A percentile compares a stretch with the other conserved stretches of the same genome.
These are phyloP conservation scores for Nesoenas mayeri DNA, from an alignment of 2,113 vertebrate genomes.

Conservation along the genomic window DNA sequence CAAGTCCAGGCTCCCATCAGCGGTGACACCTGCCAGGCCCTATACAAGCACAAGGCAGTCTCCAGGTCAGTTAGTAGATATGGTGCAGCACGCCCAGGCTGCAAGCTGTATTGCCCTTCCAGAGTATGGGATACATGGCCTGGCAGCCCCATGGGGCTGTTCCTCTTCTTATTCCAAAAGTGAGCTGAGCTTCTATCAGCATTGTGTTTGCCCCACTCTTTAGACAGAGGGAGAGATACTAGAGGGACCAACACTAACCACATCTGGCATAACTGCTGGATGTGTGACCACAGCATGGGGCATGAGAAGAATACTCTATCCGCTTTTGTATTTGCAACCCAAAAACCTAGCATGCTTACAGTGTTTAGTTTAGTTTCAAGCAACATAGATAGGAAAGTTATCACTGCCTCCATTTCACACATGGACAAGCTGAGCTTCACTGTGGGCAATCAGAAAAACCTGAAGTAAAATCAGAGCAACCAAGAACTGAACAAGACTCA, in stretches of 20 bases:
- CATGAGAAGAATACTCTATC: background rate
- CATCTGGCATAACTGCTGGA: background rate
- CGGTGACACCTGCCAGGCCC: background rate
- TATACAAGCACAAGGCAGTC: background rate
- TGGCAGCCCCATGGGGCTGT: background rate
- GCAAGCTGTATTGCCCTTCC: background rate
- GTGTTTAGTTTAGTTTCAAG: conserved; percentile 30
- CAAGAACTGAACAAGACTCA: background rate
- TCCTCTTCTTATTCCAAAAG: background rate
- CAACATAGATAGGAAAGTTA: conserved; percentile 11
- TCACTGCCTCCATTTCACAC: conserved; percentile 26
- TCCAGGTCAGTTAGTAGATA: background rate
- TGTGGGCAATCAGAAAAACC: background rate
- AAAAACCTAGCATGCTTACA: background rate
- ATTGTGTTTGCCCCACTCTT: background rate
- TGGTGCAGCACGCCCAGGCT: background rate
- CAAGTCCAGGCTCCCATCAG: background rate
- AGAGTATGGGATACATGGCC: background rate
- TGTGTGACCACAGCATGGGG: background rate
- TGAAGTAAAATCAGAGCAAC: conserved; percentile 7
- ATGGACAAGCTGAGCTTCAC: background rate
- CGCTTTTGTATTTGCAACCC: background rate
- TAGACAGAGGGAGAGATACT: background rate
- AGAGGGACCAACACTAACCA: background rate
- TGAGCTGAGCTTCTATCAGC: background rate